Evolutionary conservation across 2,113 vertebrate species (phyloP), one percentile per base, ranked within the genome.

Genomic region (Capra hircus): DNA sequence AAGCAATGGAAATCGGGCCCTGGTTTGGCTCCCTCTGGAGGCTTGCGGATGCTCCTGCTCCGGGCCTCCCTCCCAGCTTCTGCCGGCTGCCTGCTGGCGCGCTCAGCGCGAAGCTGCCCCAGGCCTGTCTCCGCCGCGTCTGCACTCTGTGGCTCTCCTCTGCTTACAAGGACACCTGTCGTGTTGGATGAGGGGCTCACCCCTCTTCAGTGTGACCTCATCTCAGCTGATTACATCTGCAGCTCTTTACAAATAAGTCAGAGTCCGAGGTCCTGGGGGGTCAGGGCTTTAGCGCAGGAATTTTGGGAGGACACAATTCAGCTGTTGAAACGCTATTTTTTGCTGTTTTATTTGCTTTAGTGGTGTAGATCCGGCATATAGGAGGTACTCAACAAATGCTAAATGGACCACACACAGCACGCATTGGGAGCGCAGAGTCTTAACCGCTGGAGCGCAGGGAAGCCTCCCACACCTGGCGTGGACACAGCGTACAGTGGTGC

Each of bases 41-140:
- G 45, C 64, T 19, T 1, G 60, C 21, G 17, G 11, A 16, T 6
- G n/a, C 5, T 0, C 23, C 16, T 21, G 52, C 21, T 9, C 33
- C 0, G 1, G 21, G 90, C 9, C 83, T 53, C n/a, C 30, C 5
- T n/a, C 77, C 78, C 23, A 2, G 78, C 36, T 8, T 4, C 64
- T 64, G 62, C 36, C 0, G 13, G 62, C 33, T 4, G 30, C 80
- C 19, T 4, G 48, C 80, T 6, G 0, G 45, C 11, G 11, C 2
- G 10, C 40, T 33, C 9, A 43, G 62, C n/a, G 4, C 14, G 36
- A n/a, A 27, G 86, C 2, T 9, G 0, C 12, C 0, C n/a, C 16
- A 2, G 30, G 11, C 50, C 3, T 2, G 1, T 2, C 16, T 30
- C 59, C 1, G 21, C 71, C 5, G 2, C 2, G 1, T 33, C 5